These are phyloP conservation scores for Choloepus hoffmanni DNA, from an alignment of 2,113 vertebrate genomes.

Conservation along the genomic window DNA sequence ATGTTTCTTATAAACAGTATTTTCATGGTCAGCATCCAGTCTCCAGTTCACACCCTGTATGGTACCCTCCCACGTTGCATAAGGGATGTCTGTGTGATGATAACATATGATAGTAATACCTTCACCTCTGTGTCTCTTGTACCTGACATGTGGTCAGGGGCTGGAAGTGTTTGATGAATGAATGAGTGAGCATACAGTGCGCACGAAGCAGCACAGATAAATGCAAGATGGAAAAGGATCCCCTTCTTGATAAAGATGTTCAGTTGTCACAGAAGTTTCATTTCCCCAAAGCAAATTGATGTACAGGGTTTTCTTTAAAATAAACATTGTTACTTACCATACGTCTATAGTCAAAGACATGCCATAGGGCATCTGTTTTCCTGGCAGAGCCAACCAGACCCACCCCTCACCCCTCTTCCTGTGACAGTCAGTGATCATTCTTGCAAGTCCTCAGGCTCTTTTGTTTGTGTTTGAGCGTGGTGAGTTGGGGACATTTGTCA, in stretches of 20 bases:
- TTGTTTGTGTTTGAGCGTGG: not conserved
- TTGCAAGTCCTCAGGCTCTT: not conserved
- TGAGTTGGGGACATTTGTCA: not conserved
- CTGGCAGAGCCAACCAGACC: accelerated
- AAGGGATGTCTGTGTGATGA: too few species aligned
- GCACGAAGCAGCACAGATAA: not conserved
- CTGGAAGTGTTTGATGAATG: not conserved
- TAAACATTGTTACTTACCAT: not conserved
- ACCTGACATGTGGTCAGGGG: not conserved
- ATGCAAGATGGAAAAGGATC: not conserved
- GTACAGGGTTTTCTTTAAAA: not conserved
- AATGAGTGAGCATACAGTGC: not conserved
- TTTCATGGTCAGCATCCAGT: not conserved
- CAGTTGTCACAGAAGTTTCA: not conserved
- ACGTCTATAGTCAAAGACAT: not conserved
- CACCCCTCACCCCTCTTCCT: accelerated
- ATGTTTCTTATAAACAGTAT: not conserved
- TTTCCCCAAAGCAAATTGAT: not conserved
- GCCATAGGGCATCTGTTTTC: not conserved
- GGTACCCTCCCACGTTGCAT: not conserved
- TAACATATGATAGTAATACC: not conserved
- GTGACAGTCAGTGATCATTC: accelerated
- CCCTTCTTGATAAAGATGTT: not conserved
- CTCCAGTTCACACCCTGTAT: not conserved
- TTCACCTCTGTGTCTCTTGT: not conserved